phyloP scores from a whole-genome alignment of 2,888 invertebrate genomes.

The Ectropis crepuscularia region DNA sequence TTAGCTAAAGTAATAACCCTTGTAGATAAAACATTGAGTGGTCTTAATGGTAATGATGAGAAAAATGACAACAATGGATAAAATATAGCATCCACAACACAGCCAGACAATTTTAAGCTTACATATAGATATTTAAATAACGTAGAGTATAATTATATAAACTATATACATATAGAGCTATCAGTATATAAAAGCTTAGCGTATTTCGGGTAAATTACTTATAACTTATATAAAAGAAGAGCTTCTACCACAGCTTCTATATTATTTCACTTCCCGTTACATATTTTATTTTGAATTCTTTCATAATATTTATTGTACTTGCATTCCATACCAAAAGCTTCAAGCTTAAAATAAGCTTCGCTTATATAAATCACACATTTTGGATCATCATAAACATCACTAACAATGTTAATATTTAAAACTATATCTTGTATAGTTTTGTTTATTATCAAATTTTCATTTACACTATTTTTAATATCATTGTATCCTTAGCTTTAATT shows the following conservation, averaged over 20 bases:
- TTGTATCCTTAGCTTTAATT: constrained; percentile 33
- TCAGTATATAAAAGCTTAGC: constrained; percentile 53
- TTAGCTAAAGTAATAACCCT: constrained; percentile 52
- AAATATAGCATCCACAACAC: constrained; percentile 65
- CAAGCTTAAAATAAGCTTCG: constrained; percentile 59
- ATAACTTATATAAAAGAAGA: constrained; percentile 32
- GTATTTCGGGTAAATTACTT: constrained; percentile 39
- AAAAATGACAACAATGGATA: constrained; percentile 64
- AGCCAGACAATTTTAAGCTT: constrained; percentile 64
- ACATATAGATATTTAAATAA: constrained; percentile 56
- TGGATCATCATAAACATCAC: constrained; percentile 43
- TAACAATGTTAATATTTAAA: constrained; percentile 47
- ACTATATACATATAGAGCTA: constrained; percentile 50
- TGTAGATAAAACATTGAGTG: constrained; percentile 42
- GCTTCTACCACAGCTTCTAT: constrained; percentile 54
- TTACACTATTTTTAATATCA: constrained; percentile 34
- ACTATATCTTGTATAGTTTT: constrained; percentile 35
- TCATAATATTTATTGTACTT: constrained; percentile 26
- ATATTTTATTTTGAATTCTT: constrained; percentile 39
- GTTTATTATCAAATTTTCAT: constrained; percentile 32
- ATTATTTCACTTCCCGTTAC: constrained; percentile 44
- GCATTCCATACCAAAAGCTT: constrained; percentile 45
- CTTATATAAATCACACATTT: constrained; percentile 54
- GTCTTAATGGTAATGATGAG: constrained; percentile 42
- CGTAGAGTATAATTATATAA: constrained; percentile 49